Evolutionary conservation across 2,888 invertebrate species (phyloP).

Genomic region (Melitaea athalia): DNA sequence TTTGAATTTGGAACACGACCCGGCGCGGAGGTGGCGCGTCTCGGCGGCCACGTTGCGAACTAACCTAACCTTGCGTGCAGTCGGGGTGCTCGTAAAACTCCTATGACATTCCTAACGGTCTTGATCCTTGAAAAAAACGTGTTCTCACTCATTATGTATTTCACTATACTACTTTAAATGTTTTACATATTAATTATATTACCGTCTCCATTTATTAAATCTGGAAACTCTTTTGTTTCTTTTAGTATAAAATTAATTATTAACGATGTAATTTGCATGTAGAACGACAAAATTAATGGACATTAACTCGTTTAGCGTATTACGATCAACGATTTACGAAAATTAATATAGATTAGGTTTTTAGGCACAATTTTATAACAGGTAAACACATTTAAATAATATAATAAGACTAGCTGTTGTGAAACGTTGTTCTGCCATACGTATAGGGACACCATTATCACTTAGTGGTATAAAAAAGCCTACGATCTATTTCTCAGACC

Average conservation of each 20-base stretch:
- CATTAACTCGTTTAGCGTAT: no score
- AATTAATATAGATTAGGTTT: no score
- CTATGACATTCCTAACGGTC: constrained; percentile 50
- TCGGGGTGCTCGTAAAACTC: constrained; percentile 60
- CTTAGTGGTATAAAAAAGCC: no score
- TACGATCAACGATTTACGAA: no score
- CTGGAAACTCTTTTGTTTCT: neutral
- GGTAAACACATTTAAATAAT: no score
- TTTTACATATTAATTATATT: neutral
- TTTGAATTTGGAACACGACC: constrained; percentile 45
- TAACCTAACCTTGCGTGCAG: constrained; percentile 76
- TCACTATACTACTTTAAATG: constrained; percentile 19
- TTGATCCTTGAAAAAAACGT: constrained; percentile 61
- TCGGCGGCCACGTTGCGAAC: constrained; percentile 76
- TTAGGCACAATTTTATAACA: no score
- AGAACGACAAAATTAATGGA: neutral
- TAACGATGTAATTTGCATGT: neutral
- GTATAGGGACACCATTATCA: no score
- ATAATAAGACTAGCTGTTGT: no score
- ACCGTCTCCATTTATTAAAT: neutral
- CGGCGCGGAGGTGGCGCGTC: constrained; percentile 68
- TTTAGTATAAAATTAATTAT: neutral
- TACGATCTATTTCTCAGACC: no score
- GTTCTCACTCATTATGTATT: constrained; percentile 37
- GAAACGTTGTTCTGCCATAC: no score